phyloP scores from a whole-genome alignment of 2,797 vertebrate species.

The Streptopelia turtur region DNA sequence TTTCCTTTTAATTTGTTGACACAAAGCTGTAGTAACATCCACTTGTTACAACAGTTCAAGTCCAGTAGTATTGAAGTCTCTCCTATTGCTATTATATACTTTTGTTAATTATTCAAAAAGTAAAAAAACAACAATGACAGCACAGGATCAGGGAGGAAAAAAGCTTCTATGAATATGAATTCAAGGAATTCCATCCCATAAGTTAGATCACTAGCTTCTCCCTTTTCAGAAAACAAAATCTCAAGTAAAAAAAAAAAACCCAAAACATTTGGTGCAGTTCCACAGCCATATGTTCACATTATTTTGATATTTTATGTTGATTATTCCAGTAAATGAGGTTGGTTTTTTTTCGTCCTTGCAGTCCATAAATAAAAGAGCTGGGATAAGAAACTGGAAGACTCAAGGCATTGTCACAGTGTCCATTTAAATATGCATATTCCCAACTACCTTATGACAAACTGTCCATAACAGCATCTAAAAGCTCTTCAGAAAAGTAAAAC shows the following conservation, averaged over 20 bases:
- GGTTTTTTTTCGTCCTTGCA: not conserved
- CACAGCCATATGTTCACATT: not conserved
- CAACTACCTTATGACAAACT: not conserved
- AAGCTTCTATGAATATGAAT: not conserved
- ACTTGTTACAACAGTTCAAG: not conserved
- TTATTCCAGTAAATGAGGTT: not conserved
- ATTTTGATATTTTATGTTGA: not conserved
- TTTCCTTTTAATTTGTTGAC: not conserved
- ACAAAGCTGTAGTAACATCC: not conserved
- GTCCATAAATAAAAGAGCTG: not conserved
- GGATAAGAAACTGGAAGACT: not conserved
- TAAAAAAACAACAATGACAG: not conserved
- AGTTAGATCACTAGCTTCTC: not conserved
- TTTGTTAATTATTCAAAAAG: not conserved
- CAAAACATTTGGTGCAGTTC: not conserved
- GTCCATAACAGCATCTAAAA: not conserved
- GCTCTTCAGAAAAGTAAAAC: not conserved
- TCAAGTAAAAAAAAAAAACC: not conserved
- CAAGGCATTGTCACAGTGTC: not conserved
- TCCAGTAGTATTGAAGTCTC: not conserved
- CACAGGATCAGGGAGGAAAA: not conserved
- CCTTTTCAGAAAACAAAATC: not conserved
- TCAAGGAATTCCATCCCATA: not conserved
- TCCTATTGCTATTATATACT: not conserved
- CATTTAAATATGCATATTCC: not conserved